These are phyloP conservation scores for Cryptoprocta ferox DNA, from an alignment of 2,797 vertebrate genomes.

Conservation along the genomic window DNA sequence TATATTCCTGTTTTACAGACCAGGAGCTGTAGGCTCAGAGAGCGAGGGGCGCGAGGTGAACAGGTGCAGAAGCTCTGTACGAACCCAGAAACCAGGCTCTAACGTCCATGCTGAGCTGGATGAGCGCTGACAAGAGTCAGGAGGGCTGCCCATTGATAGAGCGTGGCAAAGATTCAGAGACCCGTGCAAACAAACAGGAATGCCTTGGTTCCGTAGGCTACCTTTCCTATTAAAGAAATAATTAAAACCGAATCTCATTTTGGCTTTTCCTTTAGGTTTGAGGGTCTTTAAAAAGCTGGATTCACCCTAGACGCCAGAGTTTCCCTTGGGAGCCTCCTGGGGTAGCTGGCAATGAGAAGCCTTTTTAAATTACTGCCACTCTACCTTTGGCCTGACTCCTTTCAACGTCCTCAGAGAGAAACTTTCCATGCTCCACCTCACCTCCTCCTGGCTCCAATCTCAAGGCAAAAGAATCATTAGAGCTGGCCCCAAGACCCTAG, in stretches of 20 bases:
- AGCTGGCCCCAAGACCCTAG: not conserved
- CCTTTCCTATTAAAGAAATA: not conserved
- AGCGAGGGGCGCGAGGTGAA: not conserved
- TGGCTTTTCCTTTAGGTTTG: not conserved
- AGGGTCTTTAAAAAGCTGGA: constrained; percentile 41
- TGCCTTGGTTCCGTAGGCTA: not conserved
- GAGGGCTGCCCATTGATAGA: not conserved
- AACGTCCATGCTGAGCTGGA: not conserved
- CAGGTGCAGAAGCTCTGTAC: not conserved
- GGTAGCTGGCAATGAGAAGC: not conserved
- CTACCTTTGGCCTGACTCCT: not conserved
- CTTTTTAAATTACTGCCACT: not conserved
- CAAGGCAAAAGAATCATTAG: not conserved
- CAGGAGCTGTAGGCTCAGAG: constrained; percentile 5
- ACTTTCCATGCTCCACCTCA: not conserved
- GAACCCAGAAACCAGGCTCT: not conserved
- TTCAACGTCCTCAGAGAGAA: not conserved
- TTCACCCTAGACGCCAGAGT: not conserved
- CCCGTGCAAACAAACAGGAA: not conserved
- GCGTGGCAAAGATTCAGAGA: not conserved
- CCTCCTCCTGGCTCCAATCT: not conserved
- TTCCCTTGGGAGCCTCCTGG: not conserved
- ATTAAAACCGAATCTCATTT: constrained; percentile 44
- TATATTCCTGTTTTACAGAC: not conserved
- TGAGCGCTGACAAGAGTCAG: too few species aligned